Conservation (phyloP, 2,113 vertebrate genomes). For the Eolophus roseicapilla region DNA sequence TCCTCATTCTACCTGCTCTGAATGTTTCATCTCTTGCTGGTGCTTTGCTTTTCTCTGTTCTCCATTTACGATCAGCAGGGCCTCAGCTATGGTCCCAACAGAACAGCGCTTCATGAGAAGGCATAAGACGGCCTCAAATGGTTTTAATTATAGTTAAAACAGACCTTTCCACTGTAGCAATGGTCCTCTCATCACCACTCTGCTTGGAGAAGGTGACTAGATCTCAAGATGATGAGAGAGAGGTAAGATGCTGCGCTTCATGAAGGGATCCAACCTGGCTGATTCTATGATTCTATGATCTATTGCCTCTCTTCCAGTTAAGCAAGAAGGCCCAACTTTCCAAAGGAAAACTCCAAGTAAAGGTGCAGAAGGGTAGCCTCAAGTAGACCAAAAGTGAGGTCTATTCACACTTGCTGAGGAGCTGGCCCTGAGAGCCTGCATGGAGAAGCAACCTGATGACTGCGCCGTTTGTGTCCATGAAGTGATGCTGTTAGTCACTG, state of each 20-base stretch:
- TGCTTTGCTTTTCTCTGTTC: background rate
- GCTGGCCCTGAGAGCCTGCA: background rate
- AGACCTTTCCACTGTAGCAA: background rate
- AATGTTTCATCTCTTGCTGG: constrained; percentile 8
- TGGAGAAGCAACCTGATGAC: background rate
- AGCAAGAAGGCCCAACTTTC: background rate
- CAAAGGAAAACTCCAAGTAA: background rate
- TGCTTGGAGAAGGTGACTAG: background rate
- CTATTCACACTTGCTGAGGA: background rate
- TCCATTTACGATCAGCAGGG: background rate
- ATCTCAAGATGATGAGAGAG: background rate
- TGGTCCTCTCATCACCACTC: background rate
- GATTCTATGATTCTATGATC: no score
- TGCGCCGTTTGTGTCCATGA: background rate
- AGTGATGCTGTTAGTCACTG: background rate
- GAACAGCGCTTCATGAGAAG: background rate
- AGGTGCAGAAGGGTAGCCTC: background rate
- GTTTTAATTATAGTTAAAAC: background rate
- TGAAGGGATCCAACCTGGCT: background rate
- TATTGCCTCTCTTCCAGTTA: background rate
- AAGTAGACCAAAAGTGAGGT: background rate
- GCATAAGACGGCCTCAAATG: background rate
- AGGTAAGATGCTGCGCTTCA: background rate
- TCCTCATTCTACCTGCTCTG: background rate
- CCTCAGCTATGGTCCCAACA: background rate